Evolutionary conservation across 1,140 invertebrate genomes (phyloP), one percentile per base, ranked within the genome.

Genomic region (Drosophila athabasca): DNA sequence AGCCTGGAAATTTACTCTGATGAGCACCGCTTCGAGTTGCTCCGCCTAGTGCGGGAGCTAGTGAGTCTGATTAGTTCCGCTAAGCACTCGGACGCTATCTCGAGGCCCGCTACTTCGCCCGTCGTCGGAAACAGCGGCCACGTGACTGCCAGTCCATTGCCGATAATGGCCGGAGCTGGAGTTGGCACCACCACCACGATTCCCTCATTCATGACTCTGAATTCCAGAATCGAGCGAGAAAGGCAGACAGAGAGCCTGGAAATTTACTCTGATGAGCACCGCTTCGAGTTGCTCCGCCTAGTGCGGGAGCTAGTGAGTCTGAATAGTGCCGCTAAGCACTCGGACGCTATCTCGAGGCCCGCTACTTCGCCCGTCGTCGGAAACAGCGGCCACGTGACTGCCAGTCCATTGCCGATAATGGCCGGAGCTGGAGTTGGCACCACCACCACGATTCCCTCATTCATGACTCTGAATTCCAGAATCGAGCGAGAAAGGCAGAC

Each of bases 1-100:
- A 5, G 7, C 1, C 22, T n/a, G 9, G 62, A 71, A 2, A 50
- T 60, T 2, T 75, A 48, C n/a, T 70, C 70, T 15, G 79, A 87
- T 17, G 79, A 90, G 1, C 55, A 90, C 5, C 90, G 90, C n/a
- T n/a, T 90, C 15, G 59, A 87, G 8, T 71, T 76, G 50, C 45
- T 90, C 17, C 49, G 35, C 11, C n/a, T n/a, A n/a, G n/a, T n/a
- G n/a, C n/a, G n/a, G n/a, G n/a, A n/a, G n/a, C n/a, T n/a, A n/a
- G n/a, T n/a, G n/a, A n/a, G n/a, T n/a, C n/a, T n/a, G n/a, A n/a
- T n/a, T n/a, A n/a, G n/a, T n/a, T n/a, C n/a, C n/a, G n/a, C n/a
- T n/a, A n/a, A n/a, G n/a, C n/a, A n/a, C n/a, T n/a, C n/a, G n/a
- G n/a, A n/a, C n/a, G n/a, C n/a, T n/a, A n/a, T n/a, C n/a, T n/a